A percentile compares a stretch with the other conserved stretches of the same genome.
Evolutionary conservation across 2,113 vertebrate species (phyloP).

Genomic region (Collichthys lucidus): DNA sequence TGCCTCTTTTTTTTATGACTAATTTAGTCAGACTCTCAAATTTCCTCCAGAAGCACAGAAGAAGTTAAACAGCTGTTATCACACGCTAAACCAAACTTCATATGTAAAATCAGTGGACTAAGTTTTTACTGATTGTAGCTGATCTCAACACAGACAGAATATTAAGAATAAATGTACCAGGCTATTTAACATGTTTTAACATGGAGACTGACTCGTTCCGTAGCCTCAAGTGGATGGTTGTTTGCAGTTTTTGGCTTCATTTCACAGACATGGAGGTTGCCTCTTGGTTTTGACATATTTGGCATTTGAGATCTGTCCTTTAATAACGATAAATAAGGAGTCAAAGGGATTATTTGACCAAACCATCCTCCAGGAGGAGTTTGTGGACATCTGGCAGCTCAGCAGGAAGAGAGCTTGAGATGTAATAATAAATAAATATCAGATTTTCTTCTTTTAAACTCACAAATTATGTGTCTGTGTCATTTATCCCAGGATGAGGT

Average conservation of each 20-base stretch:
- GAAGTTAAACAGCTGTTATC: no score
- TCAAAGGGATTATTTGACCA: background rate
- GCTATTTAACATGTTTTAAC: no score
- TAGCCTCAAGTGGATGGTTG: no score
- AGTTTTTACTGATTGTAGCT: no score
- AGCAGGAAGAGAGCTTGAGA: no score
- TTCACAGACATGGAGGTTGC: no score
- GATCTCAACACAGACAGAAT: no score
- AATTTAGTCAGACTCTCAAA: no score
- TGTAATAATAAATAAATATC: background rate
- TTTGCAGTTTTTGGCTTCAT: no score
- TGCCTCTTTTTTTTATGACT: no score
- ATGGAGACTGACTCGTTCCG: no score
- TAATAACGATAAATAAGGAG: background rate
- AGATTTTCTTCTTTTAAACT: background rate
- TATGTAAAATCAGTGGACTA: background rate
- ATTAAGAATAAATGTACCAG: no score
- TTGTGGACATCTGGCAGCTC: background rate
- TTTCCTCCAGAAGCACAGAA: background rate
- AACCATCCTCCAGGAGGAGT: background rate
- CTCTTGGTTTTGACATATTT: background rate
- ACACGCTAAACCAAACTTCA: background rate
- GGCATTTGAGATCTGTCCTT: background rate
- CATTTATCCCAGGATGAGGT: slow-evolving; percentile 88
- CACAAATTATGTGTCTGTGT: slow-evolving; percentile 9